Evolutionary conservation across 2,113 vertebrate species (phyloP).

Genomic region (Anseranas semipalmata): DNA sequence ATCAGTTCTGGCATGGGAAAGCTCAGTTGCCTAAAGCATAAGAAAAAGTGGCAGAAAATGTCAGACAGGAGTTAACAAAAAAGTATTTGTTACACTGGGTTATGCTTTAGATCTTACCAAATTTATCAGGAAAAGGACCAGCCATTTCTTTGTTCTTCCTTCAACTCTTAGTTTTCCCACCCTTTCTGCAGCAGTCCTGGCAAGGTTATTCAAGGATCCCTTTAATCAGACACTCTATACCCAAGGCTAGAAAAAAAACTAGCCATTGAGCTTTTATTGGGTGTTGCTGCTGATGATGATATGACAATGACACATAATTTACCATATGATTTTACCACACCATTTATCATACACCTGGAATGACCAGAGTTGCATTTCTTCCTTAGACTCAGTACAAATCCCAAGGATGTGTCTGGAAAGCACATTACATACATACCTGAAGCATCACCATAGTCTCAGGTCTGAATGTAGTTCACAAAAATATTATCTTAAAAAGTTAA

Average conservation of each 20-base stretch:
- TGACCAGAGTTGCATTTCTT: neutral
- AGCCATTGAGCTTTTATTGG: neutral
- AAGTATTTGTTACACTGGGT: neutral
- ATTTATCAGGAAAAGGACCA: neutral
- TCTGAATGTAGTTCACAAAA: neutral
- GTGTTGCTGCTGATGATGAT: neutral
- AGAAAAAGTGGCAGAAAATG: neutral
- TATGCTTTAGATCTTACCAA: neutral
- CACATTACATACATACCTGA: neutral
- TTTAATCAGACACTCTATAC: neutral
- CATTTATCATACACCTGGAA: fast-evolving
- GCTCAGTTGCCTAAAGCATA: neutral
- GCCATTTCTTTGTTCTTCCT: neutral
- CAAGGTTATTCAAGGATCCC: neutral
- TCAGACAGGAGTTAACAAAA: neutral
- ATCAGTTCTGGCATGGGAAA: neutral
- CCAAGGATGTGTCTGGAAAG: neutral
- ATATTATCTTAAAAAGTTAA: neutral
- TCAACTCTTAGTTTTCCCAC: neutral
- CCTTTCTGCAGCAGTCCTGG: neutral
- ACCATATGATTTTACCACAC: neutral
- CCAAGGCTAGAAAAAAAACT: neutral
- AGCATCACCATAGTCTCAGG: neutral
- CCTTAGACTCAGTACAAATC: neutral
- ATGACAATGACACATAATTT: neutral